Evolutionary conservation across 2,113 vertebrate species (phyloP).

Genomic region (Eclectus roratus): DNA sequence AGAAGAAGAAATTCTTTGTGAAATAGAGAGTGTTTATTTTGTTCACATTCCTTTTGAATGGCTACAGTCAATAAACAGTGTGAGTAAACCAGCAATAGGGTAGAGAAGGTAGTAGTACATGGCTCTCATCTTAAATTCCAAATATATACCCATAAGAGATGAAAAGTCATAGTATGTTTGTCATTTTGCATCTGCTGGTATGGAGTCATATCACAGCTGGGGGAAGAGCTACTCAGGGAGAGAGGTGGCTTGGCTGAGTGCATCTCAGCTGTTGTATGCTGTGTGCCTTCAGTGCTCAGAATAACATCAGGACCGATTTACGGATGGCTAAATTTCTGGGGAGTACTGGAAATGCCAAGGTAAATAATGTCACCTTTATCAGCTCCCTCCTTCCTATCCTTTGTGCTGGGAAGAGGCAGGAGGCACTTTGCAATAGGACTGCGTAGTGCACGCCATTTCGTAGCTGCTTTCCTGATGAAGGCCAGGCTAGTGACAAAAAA

Average conservation of each 20-base stretch:
- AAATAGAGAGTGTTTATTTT: background rate
- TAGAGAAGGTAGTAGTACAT: background rate
- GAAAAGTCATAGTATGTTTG: fast-evolving
- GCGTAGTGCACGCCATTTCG: fast-evolving
- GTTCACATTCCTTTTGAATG: background rate
- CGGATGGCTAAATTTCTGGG: background rate
- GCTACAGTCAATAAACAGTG: fast-evolving
- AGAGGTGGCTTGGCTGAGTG: background rate
- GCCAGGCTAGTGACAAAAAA: background rate
- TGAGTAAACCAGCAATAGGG: background rate
- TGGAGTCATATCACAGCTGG: background rate
- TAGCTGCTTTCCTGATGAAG: background rate
- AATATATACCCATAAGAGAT: fast-evolving
- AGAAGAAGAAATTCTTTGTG: background rate
- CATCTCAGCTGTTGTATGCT: background rate
- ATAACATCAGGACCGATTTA: background rate
- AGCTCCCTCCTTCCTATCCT: background rate
- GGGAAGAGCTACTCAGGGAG: background rate
- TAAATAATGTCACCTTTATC: background rate
- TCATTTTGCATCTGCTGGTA: background rate
- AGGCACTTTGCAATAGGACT: background rate
- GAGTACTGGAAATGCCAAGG: background rate
- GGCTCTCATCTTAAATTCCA: background rate
- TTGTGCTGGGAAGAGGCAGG: background rate
- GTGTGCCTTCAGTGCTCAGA: background rate